Base-by-base conservation (phyloP, 2,113 vertebrate species). In the Camelus dromedarius region DNA sequence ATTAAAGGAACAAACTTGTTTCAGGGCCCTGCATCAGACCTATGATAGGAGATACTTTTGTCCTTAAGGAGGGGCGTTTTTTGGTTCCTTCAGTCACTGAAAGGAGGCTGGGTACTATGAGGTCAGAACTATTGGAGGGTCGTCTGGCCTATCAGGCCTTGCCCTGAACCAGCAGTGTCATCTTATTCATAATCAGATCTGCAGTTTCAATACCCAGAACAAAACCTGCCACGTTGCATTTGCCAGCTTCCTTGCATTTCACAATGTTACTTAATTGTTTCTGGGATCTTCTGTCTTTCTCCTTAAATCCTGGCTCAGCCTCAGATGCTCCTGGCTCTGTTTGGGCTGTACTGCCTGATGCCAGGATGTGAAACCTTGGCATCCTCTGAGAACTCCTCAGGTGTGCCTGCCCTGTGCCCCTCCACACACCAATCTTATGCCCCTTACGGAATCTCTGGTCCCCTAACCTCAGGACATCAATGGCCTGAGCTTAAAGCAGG, bases 1-100 rank as follows among this genome's bases (percentile, higher is more conserved):
- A 60, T n/a, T 75, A 54, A 83, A 91, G 82, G 81, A 97, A 75
- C 24, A 93, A 70, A 84, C 26, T 79, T 77, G 69, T 58, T 95
- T 91, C 85, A 77, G 62, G 75, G 54, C 46, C n/a, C n/a, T 83
- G 28, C 50, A 79, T 85, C 16, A 64, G 26, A 76, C 54, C 15
- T 75, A 54, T n/a, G 48, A 83, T 48, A 24, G 62, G 69, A 92
- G 54, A 93, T 54, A 60, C 30, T 73, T 88, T 79, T 88, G 64
- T 84, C 56, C 35, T 95, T 56, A 50, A 72, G 58, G 69, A 88
- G 88, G 38, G 52, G 4, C 50, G 32, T 66, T 87, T 87, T 90
- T 95, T 64, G 38, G 19, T 90, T 24, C 26, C 19, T 82, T 22
- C 46, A 86, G 10, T 88, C 62, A 80, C 46, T 35, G 54, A 83